Evolutionary conservation across 2,113 vertebrate genomes (phyloP).

Genomic region (Odocoileus hemionus): DNA sequence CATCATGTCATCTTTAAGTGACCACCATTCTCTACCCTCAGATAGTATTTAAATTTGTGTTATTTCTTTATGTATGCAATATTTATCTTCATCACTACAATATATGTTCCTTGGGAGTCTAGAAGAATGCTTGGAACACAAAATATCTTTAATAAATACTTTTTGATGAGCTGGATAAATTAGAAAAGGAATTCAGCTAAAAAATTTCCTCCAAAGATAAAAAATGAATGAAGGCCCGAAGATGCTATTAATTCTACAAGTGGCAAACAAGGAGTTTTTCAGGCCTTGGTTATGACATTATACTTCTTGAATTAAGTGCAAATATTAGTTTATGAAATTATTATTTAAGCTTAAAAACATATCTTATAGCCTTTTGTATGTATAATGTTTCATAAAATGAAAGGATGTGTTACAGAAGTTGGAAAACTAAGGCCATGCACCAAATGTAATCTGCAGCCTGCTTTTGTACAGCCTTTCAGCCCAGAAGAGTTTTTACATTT

Average conservation of each 20-base stretch:
- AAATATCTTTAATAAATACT: not conserved
- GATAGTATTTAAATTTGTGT: not conserved
- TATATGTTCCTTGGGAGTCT: not conserved
- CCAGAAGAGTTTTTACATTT: not conserved
- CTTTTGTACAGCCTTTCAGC: not conserved
- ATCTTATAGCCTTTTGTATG: not conserved
- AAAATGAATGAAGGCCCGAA: not conserved
- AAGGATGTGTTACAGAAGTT: not conserved
- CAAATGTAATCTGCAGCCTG: not conserved
- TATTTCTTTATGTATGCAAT: not conserved
- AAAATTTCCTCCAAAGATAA: not conserved
- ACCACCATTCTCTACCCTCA: not conserved
- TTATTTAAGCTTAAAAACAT: not conserved
- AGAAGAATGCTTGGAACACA: not conserved
- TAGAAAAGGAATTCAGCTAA: not conserved
- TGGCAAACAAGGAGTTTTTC: not conserved
- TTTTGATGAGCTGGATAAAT: not conserved
- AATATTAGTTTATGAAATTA: not conserved
- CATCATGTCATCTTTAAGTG: not conserved
- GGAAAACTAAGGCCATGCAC: not conserved
- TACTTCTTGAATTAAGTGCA: not conserved
- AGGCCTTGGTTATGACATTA: not conserved
- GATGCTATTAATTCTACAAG: not conserved
- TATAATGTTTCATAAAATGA: not conserved
- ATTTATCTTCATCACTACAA: not conserved